These are phyloP conservation scores for Drosophila murphyi DNA, from an alignment of 1,140 invertebrate genomes.

Conservation along the genomic window DNA sequence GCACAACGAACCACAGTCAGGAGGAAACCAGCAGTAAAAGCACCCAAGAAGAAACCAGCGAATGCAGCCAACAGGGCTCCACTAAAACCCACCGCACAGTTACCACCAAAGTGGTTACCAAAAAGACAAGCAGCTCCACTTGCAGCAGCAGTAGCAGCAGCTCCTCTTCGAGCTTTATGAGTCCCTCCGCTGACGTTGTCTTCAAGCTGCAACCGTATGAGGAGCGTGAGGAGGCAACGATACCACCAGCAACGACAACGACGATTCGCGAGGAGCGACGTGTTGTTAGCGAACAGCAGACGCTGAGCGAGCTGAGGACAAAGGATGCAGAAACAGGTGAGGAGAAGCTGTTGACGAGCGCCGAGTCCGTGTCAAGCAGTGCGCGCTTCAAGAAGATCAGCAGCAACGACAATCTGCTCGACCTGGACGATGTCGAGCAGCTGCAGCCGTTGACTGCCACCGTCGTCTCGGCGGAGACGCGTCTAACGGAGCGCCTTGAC, in stretches of 20 bases:
- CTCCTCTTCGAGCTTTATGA: constrained; percentile 20
- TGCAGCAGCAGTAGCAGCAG: constrained; percentile 30
- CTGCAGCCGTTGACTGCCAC: constrained; percentile 81
- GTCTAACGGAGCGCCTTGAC: constrained; percentile 72
- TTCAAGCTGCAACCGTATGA: constrained; percentile 77
- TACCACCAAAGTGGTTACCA: constrained; percentile 63
- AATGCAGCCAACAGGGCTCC: constrained; percentile 32
- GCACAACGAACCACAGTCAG: constrained; percentile 34
- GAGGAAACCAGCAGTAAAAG: constrained; percentile 20
- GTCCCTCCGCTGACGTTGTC: constrained; percentile 45
- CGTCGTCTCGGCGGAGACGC: constrained; percentile 76
- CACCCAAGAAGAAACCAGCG: constrained; percentile 21
- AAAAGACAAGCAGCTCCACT: constrained; percentile 55
- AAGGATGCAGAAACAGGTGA: constrained; percentile 66
- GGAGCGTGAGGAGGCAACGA: constrained; percentile 34
- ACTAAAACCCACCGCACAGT: constrained; percentile 58
- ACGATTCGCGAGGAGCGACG: constrained; percentile 70
- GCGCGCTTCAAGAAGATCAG: constrained; percentile 80
- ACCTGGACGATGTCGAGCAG: constrained; percentile 65
- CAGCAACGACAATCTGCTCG: constrained; percentile 79
- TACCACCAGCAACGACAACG: constrained; percentile 35
- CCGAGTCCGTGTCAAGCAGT: constrained; percentile 73
- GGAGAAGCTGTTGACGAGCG: constrained; percentile 72
- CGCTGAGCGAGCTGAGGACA: constrained; percentile 67
- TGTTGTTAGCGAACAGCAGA: constrained; percentile 70